Evolutionary conservation across 2,797 vertebrate genomes (phyloP), one percentile per base, ranked within the genome.

Genomic region (Chaenodraco wilsoni): DNA sequence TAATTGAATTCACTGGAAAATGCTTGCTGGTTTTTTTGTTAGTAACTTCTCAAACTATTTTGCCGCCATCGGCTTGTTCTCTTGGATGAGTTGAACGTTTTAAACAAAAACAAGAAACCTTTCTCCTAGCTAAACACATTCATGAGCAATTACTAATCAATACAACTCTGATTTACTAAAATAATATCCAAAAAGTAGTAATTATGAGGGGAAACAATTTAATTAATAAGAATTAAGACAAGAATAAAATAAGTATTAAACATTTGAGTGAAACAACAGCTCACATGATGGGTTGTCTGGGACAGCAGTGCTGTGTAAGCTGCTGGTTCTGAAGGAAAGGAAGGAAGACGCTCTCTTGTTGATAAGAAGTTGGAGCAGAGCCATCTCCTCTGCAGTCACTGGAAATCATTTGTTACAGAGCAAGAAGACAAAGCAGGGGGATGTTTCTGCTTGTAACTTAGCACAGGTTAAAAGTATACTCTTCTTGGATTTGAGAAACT

Each of bases 311-410:
- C 23, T 56, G 27, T 31, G 16, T 23, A 27, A 66, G 72, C 66
- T 27, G 68, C 62, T 52, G 21, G 16, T 41, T 72, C 44, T 69
- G 60, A 50, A 78, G 69, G 51, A 65, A 76, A 84, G 87, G 88
- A 86, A 88, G 90, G 84, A 89, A 90, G 64, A 56, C 56, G 56
- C 83, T 76, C 68, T 41, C 70, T 27, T 69, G 69, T 45, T 69
- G 89, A 91, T 88, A 82, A 85, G 78, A 67, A 44, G 66, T 55
- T 76, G 60, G 75, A 69, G 16, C 46, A 7, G 51, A 62, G 66
- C 44, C 66, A 68, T 49, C 31, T 50, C 50, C 45, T 73, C 65
- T 67, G 23, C 23, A 13, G 41, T 37, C 78, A 57, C 27, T 67
- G 61, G 49, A 49, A 69, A 69, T 12, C 23, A 0, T 57, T 51